phyloP scores from a whole-genome alignment of 2,888 invertebrate species.

The Lasioglossum lativentre region DNA sequence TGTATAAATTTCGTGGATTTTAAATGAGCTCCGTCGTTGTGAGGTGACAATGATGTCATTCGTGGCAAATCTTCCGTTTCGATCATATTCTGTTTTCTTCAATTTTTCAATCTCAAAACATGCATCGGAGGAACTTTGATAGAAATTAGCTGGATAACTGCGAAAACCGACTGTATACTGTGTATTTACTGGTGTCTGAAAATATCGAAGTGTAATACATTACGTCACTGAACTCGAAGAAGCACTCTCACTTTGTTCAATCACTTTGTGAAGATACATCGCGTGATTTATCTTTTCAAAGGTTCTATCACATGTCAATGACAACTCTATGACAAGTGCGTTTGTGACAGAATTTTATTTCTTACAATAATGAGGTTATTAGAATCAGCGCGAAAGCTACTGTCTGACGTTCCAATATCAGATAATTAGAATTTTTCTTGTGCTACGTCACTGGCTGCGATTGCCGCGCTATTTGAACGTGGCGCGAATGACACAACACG shows the following conservation, averaged over 20 bases:
- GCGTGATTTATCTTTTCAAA: background rate
- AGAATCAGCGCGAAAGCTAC: conserved; percentile 36
- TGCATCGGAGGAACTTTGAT: background rate
- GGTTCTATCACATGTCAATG: background rate
- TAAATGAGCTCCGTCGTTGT: conserved; percentile 38
- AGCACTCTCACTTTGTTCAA: conserved; percentile 29
- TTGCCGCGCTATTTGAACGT: conserved; percentile 54
- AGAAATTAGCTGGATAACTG: conserved; percentile 4
- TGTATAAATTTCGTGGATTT: conserved; percentile 64
- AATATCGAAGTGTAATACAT: conserved; percentile 28
- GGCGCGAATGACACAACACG: conserved; percentile 17
- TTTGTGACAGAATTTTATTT: background rate
- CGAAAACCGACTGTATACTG: conserved; percentile 9
- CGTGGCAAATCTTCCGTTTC: conserved; percentile 85
- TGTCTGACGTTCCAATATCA: conserved; percentile 33
- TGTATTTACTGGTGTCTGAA: conserved; percentile 7
- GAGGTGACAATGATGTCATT: conserved; percentile 86
- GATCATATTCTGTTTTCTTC: conserved; percentile 69
- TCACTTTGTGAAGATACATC: background rate
- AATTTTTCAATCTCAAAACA: background rate
- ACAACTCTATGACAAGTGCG: background rate
- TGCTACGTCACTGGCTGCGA: conserved; percentile 44
- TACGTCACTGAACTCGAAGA: conserved; percentile 42
- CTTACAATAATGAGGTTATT: conserved; percentile 26
- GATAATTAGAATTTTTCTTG: conserved; percentile 59